phyloP scores from a whole-genome alignment of 2,888 invertebrate species.

The Eurois occulta region DNA sequence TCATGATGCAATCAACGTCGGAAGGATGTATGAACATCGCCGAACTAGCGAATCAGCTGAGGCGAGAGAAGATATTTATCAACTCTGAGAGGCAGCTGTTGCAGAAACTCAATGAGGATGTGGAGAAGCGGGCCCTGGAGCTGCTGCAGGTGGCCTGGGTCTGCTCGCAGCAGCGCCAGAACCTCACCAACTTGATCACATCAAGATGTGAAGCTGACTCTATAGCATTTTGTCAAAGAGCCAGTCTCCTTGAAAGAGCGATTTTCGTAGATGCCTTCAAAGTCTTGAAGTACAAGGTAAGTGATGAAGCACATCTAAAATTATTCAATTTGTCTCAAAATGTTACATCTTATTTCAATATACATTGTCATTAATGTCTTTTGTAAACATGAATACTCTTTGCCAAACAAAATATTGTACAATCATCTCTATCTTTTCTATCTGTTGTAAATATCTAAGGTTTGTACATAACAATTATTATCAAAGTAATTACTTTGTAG shows the following conservation, averaged over 20 bases:
- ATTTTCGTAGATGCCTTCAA: constrained; percentile 95
- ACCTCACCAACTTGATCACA: constrained; percentile 94
- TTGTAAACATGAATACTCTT: background rate
- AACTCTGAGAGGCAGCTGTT: constrained; percentile 95
- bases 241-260: constrained; percentile 85
- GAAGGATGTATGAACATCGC: constrained; percentile 89
- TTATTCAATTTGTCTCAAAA: background rate
- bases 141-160: constrained; percentile 95
- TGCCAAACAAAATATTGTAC: background rate
- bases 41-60: constrained; percentile 91
- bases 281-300: constrained; percentile 95
- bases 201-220: constrained; percentile 94
- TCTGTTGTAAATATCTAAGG: background rate
- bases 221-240: constrained; percentile 93
- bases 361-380: background rate
- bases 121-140: constrained; percentile 90
- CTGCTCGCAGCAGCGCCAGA: constrained; percentile 95
- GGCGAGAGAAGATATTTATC: constrained; percentile 96
- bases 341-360: background rate
- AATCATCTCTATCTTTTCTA: background rate
- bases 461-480: background rate
- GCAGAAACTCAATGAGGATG: constrained; percentile 94
- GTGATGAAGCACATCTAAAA: constrained; percentile 46
- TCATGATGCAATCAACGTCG: constrained; percentile 87
- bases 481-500: constrained; percentile 7